Evolutionary conservation across 1,140 invertebrate species (phyloP).

Genomic region (Hetaerina americana): DNA sequence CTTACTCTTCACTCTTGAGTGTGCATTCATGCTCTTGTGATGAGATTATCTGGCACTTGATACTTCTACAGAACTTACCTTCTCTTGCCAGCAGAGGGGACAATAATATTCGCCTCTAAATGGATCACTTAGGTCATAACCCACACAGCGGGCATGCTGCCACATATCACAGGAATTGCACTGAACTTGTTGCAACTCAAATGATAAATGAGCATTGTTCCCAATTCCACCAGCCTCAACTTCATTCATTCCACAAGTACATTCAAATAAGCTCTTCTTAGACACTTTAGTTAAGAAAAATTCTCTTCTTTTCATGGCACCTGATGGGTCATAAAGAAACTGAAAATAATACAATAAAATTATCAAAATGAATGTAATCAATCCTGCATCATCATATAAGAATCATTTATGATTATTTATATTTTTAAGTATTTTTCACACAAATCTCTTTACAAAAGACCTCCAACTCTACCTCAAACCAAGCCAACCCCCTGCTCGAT

Average conservation of each 20-base stretch:
- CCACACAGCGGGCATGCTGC: constrained; percentile 48
- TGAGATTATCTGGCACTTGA: too few species aligned
- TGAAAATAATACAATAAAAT: too few species aligned
- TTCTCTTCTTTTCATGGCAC: not conserved
- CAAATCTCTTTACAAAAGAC: too few species aligned
- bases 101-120: constrained; percentile 36
- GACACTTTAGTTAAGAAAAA: constrained; percentile 23
- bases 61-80: too few species aligned
- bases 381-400: too few species aligned
- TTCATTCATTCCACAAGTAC: not conserved
- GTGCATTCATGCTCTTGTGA: too few species aligned
- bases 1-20: too few species aligned
- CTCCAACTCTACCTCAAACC: too few species aligned
- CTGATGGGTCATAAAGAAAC: not conserved
- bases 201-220: not conserved
- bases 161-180: constrained; percentile 40
- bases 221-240: not conserved
- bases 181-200: constrained; percentile 19
- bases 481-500: too few species aligned
- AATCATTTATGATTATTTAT: too few species aligned
- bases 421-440: too few species aligned
- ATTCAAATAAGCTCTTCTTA: constrained; percentile 21
- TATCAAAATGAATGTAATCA: too few species aligned
- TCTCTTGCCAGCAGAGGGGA: constrained; percentile 45
- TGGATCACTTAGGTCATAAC: constrained; percentile 30